These are phyloP conservation scores for Diachrysia chrysitis DNA, from an alignment of 2,888 invertebrate species.

Conservation along the genomic window DNA sequence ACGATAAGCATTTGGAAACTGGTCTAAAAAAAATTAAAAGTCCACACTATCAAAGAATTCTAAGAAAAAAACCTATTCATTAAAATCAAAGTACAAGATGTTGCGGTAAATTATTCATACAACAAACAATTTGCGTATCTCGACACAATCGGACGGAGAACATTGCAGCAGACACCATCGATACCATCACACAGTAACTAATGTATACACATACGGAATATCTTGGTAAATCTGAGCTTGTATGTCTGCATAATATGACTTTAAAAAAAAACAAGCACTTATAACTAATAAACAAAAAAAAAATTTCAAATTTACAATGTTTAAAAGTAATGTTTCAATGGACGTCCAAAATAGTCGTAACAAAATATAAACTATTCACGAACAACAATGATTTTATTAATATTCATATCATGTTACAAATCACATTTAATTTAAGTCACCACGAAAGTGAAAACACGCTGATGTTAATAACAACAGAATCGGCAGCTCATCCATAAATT, in stretches of 20 bases:
- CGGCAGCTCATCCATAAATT: constrained; percentile 20
- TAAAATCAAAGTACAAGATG: constrained; percentile 17
- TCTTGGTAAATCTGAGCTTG: constrained; percentile 30
- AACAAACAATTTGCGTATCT: constrained; percentile 47
- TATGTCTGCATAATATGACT: constrained; percentile 4
- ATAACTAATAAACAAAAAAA: no score
- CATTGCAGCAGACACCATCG: constrained; percentile 25
- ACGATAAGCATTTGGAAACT: no score
- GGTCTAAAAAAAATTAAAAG: not conserved
- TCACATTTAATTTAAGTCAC: not conserved
- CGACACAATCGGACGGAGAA: constrained; percentile 46
- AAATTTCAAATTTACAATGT: no score
- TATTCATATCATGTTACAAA: not conserved
- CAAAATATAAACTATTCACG: no score
- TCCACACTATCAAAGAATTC: constrained; percentile 4
- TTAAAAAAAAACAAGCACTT: no score
- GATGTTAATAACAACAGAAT: constrained; percentile 7
- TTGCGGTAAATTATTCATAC: constrained; percentile 31
- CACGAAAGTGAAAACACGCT: constrained; percentile 10
- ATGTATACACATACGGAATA: constrained; percentile 23
- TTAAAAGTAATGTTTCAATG: no score
- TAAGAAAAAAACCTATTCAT: constrained; percentile 16
- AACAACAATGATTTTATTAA: no score
- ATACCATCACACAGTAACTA: constrained; percentile 54
- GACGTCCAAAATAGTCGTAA: no score